phyloP scores from a whole-genome alignment of 2,797 vertebrate genomes.

The Enteromius afrohamiltoni region DNA sequence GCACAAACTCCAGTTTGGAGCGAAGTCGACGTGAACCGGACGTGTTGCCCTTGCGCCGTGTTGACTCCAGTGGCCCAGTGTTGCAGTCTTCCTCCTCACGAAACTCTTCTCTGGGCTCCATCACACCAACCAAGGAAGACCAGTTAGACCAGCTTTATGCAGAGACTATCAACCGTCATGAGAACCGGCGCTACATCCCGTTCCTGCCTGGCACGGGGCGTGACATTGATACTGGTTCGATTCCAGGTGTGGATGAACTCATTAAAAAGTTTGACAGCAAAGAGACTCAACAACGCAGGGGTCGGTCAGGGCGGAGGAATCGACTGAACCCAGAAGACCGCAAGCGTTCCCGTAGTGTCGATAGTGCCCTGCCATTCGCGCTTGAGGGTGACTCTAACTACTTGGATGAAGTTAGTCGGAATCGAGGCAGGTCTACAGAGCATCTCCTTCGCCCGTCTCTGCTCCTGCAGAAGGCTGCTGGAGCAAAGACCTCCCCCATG shows the following conservation, averaged over 20 bases:
- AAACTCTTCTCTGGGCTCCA: conserved; percentile 84
- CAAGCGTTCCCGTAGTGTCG: conserved; percentile 91
- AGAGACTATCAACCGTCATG: conserved; percentile 92
- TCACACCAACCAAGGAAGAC: conserved; percentile 85
- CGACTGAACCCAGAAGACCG: conserved; percentile 89
- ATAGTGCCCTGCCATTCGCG: conserved; percentile 84
- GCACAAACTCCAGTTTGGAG: conserved; percentile 76
- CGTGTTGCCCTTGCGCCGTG: conserved; percentile 87
- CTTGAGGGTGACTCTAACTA: conserved; percentile 71
- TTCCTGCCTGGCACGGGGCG: conserved; percentile 92
- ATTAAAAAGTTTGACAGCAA: conserved; percentile 93
- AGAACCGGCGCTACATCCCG: conserved; percentile 95
- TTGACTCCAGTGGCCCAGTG: conserved; percentile 84
- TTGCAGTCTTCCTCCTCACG: conserved; percentile 82
- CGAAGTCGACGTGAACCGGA: conserved; percentile 81
- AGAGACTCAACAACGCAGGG: conserved; percentile 81
- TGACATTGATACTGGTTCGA: conserved; percentile 92
- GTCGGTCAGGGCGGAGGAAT: conserved; percentile 86
- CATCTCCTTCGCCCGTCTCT: conserved; percentile 87
- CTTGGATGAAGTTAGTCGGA: conserved; percentile 75
- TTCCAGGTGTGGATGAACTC: conserved; percentile 89
- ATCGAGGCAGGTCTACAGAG: conserved; percentile 83
- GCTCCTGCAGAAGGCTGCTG: conserved; percentile 74
- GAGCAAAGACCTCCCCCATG: conserved; percentile 61
- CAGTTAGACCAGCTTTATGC: conserved; percentile 88